A percentile compares a stretch with the other conserved stretches of the same genome.
Evolutionary conservation across 2,113 vertebrate species (phyloP).

Genomic region (Catharus bicknelli): DNA sequence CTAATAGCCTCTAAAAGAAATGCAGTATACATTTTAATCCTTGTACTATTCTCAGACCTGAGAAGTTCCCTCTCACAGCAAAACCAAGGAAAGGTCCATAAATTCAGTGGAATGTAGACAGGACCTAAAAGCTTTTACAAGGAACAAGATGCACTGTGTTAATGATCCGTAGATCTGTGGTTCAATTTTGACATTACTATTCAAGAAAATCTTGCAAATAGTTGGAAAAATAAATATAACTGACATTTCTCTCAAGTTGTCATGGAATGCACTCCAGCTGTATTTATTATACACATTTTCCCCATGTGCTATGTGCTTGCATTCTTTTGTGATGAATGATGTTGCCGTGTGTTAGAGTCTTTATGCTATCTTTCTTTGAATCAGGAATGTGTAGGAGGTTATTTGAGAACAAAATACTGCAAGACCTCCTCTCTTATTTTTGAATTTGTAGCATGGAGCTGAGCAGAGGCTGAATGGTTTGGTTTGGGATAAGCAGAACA

Average conservation of each 20-base stretch:
- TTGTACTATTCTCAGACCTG: not conserved
- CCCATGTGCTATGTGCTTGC: conserved; percentile 23
- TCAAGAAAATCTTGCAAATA: conserved; percentile 22
- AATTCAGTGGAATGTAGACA: not conserved
- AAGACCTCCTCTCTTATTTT: not conserved
- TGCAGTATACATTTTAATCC: not conserved
- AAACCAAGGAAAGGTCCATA: not conserved
- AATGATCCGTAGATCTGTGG: not conserved
- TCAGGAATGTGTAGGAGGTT: conserved; percentile 25
- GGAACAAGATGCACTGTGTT: not conserved
- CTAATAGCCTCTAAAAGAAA: not conserved
- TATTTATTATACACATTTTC: conserved; percentile 36
- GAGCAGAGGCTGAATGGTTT: not conserved
- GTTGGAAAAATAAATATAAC: conserved; percentile 28
- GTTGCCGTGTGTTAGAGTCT: not conserved
- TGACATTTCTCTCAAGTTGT: conserved; percentile 39
- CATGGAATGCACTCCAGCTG: conserved; percentile 2
- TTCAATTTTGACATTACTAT: not conserved
- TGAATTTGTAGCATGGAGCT: not conserved
- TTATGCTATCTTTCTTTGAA: not conserved
- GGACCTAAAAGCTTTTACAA: not conserved
- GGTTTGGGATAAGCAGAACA: not conserved
- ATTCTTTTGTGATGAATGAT: conserved; percentile 1
- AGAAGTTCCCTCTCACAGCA: not conserved
- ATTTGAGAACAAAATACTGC: conserved; percentile 23